A percentile compares a stretch with the other conserved stretches of the same genome.
Evolutionary conservation across 2,113 vertebrate genomes (phyloP).

Genomic region (Amphiprion percula): DNA sequence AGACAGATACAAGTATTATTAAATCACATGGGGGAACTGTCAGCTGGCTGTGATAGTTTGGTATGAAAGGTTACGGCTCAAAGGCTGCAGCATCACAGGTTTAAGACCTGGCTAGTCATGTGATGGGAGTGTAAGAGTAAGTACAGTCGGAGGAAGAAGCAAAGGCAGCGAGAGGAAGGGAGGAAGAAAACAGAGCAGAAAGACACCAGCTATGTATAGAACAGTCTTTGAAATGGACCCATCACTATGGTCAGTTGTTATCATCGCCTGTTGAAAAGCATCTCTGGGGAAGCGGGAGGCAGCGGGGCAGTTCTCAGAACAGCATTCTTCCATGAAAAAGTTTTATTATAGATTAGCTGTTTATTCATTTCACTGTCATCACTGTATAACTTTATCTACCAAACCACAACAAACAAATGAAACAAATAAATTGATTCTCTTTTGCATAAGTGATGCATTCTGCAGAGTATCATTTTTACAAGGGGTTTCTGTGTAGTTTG

Average conservation of each 20-base stretch:
- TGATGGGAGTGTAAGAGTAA: neutral
- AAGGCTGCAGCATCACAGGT: neutral
- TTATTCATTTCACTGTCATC: conserved; percentile 19
- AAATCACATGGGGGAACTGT: conserved; percentile 37
- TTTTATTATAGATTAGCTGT: conserved; percentile 62
- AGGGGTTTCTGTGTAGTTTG: neutral
- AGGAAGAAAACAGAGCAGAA: neutral
- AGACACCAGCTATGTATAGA: conserved; percentile 36
- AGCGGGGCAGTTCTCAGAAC: conserved; percentile 53
- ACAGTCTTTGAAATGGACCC: conserved; percentile 52
- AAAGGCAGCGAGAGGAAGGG: neutral
- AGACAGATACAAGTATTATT: conserved; percentile 47
- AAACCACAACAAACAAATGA: neutral
- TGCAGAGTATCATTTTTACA: neutral
- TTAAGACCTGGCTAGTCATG: neutral
- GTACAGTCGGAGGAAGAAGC: neutral
- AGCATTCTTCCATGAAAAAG: conserved; percentile 61
- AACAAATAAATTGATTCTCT: neutral
- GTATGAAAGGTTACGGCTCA: conserved; percentile 2
- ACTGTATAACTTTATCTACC: conserved; percentile 5
- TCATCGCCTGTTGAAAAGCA: conserved; percentile 49
- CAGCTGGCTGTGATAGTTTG: conserved; percentile 1
- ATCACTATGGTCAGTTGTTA: conserved; percentile 48
- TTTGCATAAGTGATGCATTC: neutral
- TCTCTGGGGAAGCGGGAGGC: conserved; percentile 48